Percentiles rank a stretch among this genome's conserved stretches.
Evolutionary conservation across 1,140 invertebrate genomes (phyloP).

Genomic region (Euglossa dilemma): DNA sequence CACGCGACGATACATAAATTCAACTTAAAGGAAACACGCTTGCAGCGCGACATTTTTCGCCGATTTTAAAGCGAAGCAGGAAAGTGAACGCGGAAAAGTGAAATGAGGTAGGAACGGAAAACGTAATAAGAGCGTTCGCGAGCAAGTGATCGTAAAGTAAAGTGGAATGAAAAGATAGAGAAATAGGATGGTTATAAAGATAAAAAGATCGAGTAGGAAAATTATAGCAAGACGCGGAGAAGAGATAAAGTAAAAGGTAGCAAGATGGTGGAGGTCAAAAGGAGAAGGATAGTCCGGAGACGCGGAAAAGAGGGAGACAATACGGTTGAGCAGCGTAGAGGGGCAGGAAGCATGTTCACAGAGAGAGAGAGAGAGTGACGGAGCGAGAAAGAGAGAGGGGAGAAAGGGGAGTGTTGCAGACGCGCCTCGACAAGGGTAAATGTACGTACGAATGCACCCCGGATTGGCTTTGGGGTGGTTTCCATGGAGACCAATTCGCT

Average conservation of each 20-base stretch:
- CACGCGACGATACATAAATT: not conserved
- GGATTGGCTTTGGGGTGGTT: conserved; percentile 72
- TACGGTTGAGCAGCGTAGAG: not conserved
- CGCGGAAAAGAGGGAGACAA: not conserved
- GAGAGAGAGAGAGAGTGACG: not conserved
- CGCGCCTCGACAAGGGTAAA: conserved; percentile 68
- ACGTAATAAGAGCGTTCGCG: not conserved
- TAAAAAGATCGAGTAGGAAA: not conserved
- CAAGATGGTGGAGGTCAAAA: not conserved
- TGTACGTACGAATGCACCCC: conserved; percentile 71
- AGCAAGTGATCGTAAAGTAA: not conserved
- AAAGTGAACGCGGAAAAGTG: not conserved
- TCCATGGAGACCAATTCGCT: conserved; percentile 70
- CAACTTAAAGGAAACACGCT: not conserved
- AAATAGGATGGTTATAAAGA: not conserved
- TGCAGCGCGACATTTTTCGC: not conserved
- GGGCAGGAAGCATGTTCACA: not conserved
- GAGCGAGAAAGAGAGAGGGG: not conserved
- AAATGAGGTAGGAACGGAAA: not conserved
- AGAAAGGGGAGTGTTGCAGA: conserved; percentile 54
- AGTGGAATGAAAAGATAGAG: not conserved
- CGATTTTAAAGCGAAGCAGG: not conserved
- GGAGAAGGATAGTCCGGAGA: not conserved
- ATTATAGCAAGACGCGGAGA: not conserved
- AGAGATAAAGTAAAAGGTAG: not conserved